Evolutionary conservation across 2,113 vertebrate genomes (phyloP).

Genomic region (Martes martes): DNA sequence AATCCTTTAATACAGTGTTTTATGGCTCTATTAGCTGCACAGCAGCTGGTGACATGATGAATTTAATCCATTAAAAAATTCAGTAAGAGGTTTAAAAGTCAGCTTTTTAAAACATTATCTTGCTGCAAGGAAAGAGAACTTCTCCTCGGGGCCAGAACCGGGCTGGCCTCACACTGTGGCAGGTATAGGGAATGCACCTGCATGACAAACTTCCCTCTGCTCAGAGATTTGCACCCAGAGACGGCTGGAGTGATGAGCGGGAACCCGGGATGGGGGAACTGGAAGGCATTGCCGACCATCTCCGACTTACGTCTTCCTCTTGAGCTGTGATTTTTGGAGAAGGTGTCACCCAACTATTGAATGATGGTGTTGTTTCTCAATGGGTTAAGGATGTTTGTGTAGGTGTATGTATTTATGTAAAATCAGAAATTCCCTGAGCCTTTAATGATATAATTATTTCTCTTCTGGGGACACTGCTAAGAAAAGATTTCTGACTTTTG

Average conservation of each 20-base stretch:
- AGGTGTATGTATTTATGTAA: neutral
- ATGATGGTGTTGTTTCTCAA: neutral
- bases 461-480: neutral
- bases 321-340: neutral
- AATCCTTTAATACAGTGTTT: constrained; percentile 93
- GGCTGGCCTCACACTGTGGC: constrained; percentile 81
- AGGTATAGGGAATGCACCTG: constrained; percentile 81
- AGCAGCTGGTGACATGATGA: constrained; percentile 93
- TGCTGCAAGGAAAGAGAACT: constrained; percentile 86
- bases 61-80: constrained; percentile 93
- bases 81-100: constrained; percentile 92
- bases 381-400: neutral
- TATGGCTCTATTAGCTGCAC: constrained; percentile 91
- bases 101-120: constrained; percentile 92
- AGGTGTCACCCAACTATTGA: neutral
- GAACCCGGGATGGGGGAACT: neutral
- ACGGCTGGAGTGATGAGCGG: constrained; percentile 39
- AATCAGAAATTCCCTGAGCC: neutral
- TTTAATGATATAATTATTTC: neutral
- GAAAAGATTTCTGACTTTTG: neutral
- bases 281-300: neutral
- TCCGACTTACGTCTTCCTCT: neutral
- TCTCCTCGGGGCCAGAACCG: constrained; percentile 82
- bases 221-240: constrained; percentile 58
- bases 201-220: constrained; percentile 57